phyloP scores from a whole-genome alignment of 2,113 vertebrate genomes.

The Phyllopteryx taeniolatus region DNA sequence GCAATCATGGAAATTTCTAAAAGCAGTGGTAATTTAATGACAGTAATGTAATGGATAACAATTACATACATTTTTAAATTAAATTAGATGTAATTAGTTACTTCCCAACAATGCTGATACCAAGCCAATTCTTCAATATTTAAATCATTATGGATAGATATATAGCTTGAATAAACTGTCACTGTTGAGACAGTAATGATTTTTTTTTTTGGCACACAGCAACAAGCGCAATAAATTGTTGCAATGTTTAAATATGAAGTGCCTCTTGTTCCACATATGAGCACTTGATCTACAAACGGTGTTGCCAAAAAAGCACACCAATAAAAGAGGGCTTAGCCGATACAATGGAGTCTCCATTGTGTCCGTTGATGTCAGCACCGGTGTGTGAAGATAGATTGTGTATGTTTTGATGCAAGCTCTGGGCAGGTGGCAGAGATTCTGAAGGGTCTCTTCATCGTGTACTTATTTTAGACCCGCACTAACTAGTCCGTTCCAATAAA shows the following conservation, averaged over 20 bases:
- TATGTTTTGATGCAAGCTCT: constrained; percentile 19
- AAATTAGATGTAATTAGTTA: too few species aligned
- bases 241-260: not conserved
- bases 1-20: too few species aligned
- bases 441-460: constrained; percentile 46
- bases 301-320: not conserved
- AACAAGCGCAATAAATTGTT: not conserved
- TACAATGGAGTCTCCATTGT: constrained; percentile 4
- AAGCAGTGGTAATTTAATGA: too few species aligned
- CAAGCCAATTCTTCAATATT: not conserved
- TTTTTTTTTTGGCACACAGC: not conserved
- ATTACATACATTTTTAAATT: too few species aligned
- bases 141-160: not conserved
- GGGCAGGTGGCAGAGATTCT: constrained; percentile 46
- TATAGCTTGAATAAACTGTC: not conserved
- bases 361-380: not conserved
- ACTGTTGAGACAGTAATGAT: too few species aligned
- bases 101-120: not conserved
- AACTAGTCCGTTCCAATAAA: constrained; percentile 73
- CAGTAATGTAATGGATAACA: too few species aligned
- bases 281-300: not conserved
- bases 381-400: constrained; percentile 1
- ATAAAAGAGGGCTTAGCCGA: constrained; percentile 1
- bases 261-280: too few species aligned
- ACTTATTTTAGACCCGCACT: constrained; percentile 70